phyloP scores from a whole-genome alignment of 2,888 invertebrate genomes.

The Gari tellinella region DNA sequence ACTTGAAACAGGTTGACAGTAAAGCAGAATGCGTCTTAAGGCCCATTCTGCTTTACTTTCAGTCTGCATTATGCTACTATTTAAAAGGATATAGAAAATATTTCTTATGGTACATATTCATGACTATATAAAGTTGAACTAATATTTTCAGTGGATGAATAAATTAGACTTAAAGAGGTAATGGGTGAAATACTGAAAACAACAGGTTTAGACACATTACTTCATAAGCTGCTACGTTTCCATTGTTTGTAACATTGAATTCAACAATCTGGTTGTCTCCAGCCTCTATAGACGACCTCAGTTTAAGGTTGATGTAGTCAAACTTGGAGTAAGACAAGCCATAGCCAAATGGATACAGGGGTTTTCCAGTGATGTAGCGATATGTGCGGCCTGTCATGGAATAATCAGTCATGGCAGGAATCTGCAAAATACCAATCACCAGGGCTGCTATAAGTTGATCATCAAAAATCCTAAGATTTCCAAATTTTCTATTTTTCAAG shows the following conservation, averaged over 20 bases:
- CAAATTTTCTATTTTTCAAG: too few species aligned
- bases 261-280: conserved; percentile 58
- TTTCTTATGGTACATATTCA: too few species aligned
- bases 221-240: conserved; percentile 72
- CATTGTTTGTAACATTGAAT: conserved; percentile 65
- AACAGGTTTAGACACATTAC: conserved; percentile 52
- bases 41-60: too few species aligned
- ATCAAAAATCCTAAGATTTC: too few species aligned
- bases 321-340: conserved; percentile 67
- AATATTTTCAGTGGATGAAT: too few species aligned
- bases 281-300: conserved; percentile 38
- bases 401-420: conserved; percentile 64
- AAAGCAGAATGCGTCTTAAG: too few species aligned
- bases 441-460: too few species aligned
- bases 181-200: not conserved
- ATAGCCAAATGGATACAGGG: conserved; percentile 73
- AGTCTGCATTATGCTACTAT: too few species aligned
- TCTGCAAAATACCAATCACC: conserved; percentile 14
- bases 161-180: not conserved
- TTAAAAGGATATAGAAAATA: too few species aligned
- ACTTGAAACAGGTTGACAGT: too few species aligned
- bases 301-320: conserved; percentile 39
- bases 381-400: conserved; percentile 74
- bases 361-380: conserved; percentile 67
- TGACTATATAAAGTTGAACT: too few species aligned